These are phyloP conservation scores for Cepaea nemoralis DNA, from an alignment of 1,140 invertebrate species.

Conservation along the genomic window DNA sequence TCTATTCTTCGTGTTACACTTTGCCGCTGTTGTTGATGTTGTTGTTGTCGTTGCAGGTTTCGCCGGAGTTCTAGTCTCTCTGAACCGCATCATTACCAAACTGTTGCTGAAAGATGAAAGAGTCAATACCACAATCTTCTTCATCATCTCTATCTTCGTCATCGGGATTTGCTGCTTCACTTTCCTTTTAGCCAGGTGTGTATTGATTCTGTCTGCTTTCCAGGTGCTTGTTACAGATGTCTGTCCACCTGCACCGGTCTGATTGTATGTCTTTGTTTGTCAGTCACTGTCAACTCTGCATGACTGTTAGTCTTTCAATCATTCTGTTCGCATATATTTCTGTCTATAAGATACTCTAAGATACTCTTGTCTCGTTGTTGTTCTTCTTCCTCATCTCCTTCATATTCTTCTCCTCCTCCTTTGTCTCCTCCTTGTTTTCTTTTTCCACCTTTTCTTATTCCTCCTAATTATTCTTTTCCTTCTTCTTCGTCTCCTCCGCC, in stretches of 20 bases:
- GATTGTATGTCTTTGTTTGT: too few relatives aligned
- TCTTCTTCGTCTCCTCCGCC: too few relatives aligned
- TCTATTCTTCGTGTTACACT: too few relatives aligned
- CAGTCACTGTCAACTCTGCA: too few relatives aligned
- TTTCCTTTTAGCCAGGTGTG: constrained; percentile 2
- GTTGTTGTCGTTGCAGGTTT: constrained; percentile 76
- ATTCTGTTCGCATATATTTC: background rate
- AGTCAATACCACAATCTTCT: constrained; percentile 82
- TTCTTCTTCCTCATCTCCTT: background rate
- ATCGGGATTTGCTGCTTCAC: constrained; percentile 13
- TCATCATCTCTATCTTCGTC: constrained; percentile 7
- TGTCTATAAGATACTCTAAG: too few relatives aligned
- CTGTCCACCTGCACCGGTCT: background rate
- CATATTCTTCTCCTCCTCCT: too few relatives aligned
- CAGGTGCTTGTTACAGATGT: background rate
- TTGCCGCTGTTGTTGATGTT: too few relatives aligned
- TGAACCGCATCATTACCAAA: constrained; percentile 87
- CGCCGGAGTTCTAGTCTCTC: constrained; percentile 87
- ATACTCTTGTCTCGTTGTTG: too few relatives aligned
- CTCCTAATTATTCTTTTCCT: too few relatives aligned
- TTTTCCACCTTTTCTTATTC: too few relatives aligned
- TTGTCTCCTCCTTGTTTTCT: too few relatives aligned
- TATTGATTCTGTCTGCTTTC: background rate
- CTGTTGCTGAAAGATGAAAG: constrained; percentile 80
- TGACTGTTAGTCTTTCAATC: background rate